Conservation (phyloP, 2,888 invertebrate genomes). For the Lasioglossum marginatum region DNA sequence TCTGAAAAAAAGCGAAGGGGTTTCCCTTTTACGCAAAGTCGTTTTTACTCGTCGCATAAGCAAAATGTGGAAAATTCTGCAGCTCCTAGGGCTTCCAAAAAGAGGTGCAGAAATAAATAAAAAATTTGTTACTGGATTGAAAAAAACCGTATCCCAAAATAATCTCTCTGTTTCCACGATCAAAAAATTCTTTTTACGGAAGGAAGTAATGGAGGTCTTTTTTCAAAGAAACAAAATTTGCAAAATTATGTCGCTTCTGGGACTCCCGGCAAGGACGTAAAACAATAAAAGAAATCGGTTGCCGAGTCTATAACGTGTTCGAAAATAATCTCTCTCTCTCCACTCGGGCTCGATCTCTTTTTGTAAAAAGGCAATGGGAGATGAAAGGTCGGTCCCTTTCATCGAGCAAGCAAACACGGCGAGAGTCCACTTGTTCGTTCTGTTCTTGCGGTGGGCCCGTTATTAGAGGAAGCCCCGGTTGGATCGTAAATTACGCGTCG, state of each 20-base stretch:
- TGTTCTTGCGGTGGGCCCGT: conserved; percentile 6
- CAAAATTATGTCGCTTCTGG: neutral
- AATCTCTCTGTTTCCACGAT: too few relatives aligned
- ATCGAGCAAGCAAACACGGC: conserved; percentile 9
- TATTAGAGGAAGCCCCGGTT: conserved; percentile 40
- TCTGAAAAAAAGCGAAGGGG: neutral
- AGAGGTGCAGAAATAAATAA: too few relatives aligned
- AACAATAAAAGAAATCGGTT: neutral
- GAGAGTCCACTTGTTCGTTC: neutral
- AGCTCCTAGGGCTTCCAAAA: too few relatives aligned
- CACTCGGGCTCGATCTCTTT: neutral
- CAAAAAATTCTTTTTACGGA: neutral
- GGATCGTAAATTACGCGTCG: conserved; percentile 55
- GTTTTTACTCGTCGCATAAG: too few relatives aligned
- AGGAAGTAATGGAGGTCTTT: neutral
- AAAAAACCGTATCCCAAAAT: too few relatives aligned
- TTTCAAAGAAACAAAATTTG: neutral
- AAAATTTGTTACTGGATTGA: too few relatives aligned
- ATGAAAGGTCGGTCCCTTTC: conserved; percentile 1
- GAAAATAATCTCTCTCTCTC: neutral
- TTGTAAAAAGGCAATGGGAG: neutral
- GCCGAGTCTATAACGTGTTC: neutral
- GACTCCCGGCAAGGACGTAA: neutral
- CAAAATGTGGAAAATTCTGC: too few relatives aligned
- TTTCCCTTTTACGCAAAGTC: too few relatives aligned